phyloP scores from a whole-genome alignment of 2,113 vertebrate species.

The Neomonachus schauinslandi region DNA sequence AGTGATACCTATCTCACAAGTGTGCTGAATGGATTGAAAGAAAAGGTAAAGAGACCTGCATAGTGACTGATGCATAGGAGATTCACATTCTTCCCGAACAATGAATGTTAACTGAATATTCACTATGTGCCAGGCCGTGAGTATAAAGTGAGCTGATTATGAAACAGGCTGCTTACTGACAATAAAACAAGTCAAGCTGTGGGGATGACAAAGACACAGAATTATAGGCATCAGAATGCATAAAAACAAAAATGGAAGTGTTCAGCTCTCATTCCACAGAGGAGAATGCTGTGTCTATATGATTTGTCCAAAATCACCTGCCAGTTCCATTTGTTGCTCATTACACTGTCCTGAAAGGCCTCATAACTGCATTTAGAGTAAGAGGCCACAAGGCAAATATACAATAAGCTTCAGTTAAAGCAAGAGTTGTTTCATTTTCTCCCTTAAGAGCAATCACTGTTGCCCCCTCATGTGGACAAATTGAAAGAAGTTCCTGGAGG shows the following conservation, averaged over 20 bases:
- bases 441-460: not conserved
- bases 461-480: not conserved
- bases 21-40: not conserved
- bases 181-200: not conserved
- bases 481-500: not conserved
- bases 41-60: not conserved
- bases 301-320: not conserved
- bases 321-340: not conserved
- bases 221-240: not conserved
- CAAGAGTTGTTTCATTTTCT: not conserved
- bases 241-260: not conserved
- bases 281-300: not conserved
- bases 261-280: not conserved
- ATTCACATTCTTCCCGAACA: not conserved
- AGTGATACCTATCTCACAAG: not conserved
- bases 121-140: not conserved
- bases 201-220: not conserved
- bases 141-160: not conserved
- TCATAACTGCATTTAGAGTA: not conserved
- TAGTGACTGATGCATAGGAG: not conserved
- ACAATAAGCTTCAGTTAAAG: not conserved
- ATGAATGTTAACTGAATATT: not conserved
- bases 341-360: not conserved
- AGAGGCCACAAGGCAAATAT: not conserved
- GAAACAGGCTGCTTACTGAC: not conserved